These are phyloP conservation scores for Rhadina sibilatrix DNA, from an alignment of 2,113 vertebrate genomes.

Conservation along the genomic window DNA sequence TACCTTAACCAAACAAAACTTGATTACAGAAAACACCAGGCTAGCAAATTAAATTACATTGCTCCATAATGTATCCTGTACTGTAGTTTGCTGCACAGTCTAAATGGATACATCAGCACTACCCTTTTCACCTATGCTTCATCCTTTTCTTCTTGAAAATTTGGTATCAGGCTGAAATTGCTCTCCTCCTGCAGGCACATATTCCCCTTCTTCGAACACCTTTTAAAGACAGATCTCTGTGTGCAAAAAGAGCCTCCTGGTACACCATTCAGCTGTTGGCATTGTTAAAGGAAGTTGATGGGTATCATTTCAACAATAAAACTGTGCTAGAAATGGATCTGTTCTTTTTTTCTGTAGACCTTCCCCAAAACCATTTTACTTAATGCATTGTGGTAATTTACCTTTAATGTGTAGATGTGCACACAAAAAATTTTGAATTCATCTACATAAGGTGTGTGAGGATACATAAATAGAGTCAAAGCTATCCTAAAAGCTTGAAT, in stretches of 20 bases:
- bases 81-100: neutral
- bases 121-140: neutral
- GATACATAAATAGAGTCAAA: neutral
- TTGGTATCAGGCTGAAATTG: neutral
- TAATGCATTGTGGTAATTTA: rapidly evolving
- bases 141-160: neutral
- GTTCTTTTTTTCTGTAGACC: neutral
- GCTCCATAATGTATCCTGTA: neutral
- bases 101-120: neutral
- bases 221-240: neutral
- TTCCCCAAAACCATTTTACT: neutral
- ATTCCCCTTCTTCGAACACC: neutral
- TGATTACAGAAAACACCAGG: neutral
- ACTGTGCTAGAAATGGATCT: neutral
- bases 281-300: neutral
- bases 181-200: neutral
- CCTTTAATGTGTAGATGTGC: neutral
- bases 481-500: neutral
- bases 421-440: neutral
- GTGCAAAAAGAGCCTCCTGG: neutral
- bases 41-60: neutral
- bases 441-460: neutral
- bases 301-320: neutral
- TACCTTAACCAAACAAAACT: neutral
- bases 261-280: neutral